Conservation (phyloP, 2,113 vertebrate genomes). For the Chinchilla lanigera region DNA sequence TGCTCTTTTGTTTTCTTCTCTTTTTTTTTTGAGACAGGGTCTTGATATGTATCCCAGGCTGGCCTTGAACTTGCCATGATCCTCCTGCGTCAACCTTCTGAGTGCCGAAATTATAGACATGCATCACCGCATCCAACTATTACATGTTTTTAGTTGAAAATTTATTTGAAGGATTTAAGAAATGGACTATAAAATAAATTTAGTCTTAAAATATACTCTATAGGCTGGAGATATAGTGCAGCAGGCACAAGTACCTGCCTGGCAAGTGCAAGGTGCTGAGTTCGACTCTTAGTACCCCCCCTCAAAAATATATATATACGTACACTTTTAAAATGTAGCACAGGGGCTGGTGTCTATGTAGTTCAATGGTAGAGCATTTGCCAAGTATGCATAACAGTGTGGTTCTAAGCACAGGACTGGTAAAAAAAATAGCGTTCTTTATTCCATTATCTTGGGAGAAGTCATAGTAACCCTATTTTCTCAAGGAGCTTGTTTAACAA, state of each 20-base stretch:
- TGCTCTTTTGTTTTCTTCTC: no score
- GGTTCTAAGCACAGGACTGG: not conserved
- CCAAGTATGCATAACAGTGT: not conserved
- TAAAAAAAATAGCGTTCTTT: not conserved
- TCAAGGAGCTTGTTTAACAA: not conserved
- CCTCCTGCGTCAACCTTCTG: no score
- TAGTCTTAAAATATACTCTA: conserved; percentile 25
- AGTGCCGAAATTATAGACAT: not conserved
- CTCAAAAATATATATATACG: no score
- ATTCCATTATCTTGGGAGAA: not conserved
- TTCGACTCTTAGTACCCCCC: no score
- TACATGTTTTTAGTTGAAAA: conserved; percentile 42
- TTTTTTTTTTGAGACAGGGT: no score
- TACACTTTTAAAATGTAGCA: no score
- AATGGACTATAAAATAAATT: conserved; percentile 22
- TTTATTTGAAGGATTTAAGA: conserved; percentile 47
- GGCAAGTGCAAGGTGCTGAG: no score
- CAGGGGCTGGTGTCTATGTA: not conserved
- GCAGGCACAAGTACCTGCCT: no score
- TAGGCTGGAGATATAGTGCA: no score
- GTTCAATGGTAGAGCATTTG: not conserved
- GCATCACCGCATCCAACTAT: not conserved
- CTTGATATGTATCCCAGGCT: no score
- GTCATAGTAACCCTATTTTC: not conserved
- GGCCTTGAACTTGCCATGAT: no score